Evolutionary conservation across 2,797 vertebrate species (phyloP).

Genomic region (Myotis planiceps): DNA sequence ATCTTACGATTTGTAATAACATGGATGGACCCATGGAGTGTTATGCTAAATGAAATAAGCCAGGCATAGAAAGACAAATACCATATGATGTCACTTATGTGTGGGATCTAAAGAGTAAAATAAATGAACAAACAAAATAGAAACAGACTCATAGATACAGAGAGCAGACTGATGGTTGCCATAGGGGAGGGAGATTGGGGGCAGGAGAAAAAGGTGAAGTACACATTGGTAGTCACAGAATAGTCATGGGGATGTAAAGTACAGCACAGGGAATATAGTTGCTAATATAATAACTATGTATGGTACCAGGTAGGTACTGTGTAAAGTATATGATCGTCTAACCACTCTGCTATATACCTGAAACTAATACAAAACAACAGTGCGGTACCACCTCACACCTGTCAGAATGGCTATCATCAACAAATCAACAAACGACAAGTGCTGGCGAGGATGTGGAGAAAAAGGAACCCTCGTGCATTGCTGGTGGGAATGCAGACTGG

Average conservation of each 20-base stretch:
- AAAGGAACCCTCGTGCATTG: no score
- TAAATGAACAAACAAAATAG: neutral
- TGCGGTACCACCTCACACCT: no score
- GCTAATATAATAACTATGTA: no score
- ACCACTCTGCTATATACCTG: no score
- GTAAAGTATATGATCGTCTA: no score
- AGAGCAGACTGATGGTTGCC: neutral
- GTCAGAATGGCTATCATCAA: no score
- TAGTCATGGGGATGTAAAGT: neutral
- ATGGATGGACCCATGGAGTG: neutral
- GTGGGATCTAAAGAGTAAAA: neutral
- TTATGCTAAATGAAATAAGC: neutral
- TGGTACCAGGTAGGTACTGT: no score
- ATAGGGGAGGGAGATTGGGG: accelerated
- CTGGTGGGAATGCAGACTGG: no score
- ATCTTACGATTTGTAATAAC: neutral
- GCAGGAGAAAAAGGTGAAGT: neutral
- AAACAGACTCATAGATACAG: neutral
- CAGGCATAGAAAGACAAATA: neutral
- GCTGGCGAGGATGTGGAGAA: no score
- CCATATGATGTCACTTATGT: neutral
- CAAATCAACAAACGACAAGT: no score
- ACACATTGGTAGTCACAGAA: neutral
- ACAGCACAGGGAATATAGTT: neutral
- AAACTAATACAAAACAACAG: no score